A percentile compares a stretch with the other conserved stretches of the same genome.
phyloP scores from a whole-genome alignment of 2,797 vertebrate species.

The Tolypeutes matacus region DNA sequence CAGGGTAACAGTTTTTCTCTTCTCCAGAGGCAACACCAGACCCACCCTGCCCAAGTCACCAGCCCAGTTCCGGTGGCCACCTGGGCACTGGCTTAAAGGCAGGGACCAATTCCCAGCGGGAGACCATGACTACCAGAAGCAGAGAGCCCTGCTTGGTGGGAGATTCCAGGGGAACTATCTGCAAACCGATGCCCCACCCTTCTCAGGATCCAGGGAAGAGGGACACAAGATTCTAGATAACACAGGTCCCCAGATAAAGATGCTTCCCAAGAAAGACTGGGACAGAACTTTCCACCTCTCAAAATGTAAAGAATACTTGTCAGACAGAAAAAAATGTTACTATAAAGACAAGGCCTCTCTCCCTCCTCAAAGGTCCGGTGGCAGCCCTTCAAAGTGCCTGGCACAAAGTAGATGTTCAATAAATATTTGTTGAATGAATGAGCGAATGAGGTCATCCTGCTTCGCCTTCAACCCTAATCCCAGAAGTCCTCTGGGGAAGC shows the following conservation, averaged over 20 bases:
- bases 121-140: background rate
- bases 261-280: background rate
- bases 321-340: background rate
- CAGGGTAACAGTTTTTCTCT: slow-evolving; percentile 44
- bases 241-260: background rate
- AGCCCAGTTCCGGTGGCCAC: background rate
- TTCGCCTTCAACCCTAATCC: slow-evolving; percentile 50
- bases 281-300: background rate
- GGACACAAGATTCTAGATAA: background rate
- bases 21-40: background rate
- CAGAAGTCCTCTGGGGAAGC: slow-evolving; percentile 47
- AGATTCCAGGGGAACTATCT: background rate
- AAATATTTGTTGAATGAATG: slow-evolving; percentile 67
- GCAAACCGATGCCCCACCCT: background rate
- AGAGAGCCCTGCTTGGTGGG: background rate
- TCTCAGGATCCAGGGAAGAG: background rate
- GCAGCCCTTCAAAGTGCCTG: background rate
- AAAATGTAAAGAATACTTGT: background rate
- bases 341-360: background rate
- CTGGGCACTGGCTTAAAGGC: slow-evolving; percentile 25
- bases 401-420: slow-evolving; percentile 46
- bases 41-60: slow-evolving; percentile 15
- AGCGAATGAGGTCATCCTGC: slow-evolving; percentile 49
- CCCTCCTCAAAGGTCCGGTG: background rate
- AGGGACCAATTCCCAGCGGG: background rate